Percentiles rank a stretch among this genome's conserved stretches.
phyloP scores from a whole-genome alignment of 2,113 vertebrate species.

The Ceratotherium simum region DNA sequence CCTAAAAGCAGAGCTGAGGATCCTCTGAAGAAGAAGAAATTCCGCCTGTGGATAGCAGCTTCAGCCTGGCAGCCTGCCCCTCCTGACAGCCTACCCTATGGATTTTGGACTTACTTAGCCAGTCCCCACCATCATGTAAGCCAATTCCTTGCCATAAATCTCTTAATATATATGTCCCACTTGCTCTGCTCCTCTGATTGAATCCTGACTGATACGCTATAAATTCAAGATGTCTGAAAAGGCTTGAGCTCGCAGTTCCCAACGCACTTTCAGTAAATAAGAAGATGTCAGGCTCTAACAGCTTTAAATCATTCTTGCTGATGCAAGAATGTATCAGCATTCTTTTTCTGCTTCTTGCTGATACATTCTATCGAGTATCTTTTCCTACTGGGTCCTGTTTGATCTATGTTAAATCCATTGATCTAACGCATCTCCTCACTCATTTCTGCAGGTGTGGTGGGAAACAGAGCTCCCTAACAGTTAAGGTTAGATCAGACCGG shows the following conservation, averaged over 20 bases:
- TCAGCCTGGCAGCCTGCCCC: not conserved
- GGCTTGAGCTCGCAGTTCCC: not conserved
- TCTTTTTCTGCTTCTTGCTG: not conserved
- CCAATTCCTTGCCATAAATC: not conserved
- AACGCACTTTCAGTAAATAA: not conserved
- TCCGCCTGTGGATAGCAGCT: not conserved
- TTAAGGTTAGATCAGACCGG: fast-evolving
- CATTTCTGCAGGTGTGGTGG: not conserved
- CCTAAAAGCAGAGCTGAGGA: not conserved
- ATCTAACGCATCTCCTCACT: not conserved
- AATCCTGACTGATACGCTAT: not conserved
- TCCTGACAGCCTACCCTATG: not conserved
- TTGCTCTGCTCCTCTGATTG: not conserved
- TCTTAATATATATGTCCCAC: not conserved
- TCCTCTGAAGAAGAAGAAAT: not conserved
- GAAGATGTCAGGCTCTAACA: not conserved
- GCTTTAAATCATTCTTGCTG: not conserved
- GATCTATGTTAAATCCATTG: not conserved
- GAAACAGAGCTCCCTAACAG: not conserved
- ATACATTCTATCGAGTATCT: not conserved
- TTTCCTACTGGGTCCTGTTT: not conserved
- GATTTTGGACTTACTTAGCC: not conserved
- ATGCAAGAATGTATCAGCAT: not conserved
- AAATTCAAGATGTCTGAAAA: conserved; percentile 8
- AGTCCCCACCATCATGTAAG: not conserved